phyloP scores from a whole-genome alignment of 2,797 vertebrate species.

The Antrozous pallidus region DNA sequence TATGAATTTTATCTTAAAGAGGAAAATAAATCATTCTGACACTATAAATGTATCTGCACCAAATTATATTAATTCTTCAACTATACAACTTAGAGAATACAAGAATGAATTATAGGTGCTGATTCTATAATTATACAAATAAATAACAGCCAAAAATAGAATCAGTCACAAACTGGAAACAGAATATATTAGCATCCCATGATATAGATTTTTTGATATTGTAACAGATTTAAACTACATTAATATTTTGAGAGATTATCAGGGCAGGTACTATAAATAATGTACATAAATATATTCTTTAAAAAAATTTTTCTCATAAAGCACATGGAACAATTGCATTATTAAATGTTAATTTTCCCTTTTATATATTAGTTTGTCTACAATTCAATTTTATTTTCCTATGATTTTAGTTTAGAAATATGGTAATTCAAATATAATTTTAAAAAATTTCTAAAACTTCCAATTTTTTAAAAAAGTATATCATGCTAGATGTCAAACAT shows the following conservation, averaged over 20 bases:
- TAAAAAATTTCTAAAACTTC: constrained; percentile 46
- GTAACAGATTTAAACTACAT: neutral
- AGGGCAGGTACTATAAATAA: neutral
- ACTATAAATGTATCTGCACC: neutral
- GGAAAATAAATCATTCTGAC: constrained; percentile 57
- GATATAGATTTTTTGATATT: neutral
- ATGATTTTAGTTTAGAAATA: constrained; percentile 20
- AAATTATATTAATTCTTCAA: neutral
- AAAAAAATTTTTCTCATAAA: neutral
- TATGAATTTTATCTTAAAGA: constrained; percentile 33
- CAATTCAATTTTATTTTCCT: constrained; percentile 36
- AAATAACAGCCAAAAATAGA: constrained; percentile 11
- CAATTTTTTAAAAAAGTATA: constrained; percentile 12
- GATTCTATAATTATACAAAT: constrained; percentile 18
- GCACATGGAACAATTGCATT: neutral
- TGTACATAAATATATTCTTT: neutral
- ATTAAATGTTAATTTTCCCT: neutral
- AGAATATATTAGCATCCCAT: neutral
- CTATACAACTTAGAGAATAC: neutral
- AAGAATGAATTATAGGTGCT: constrained; percentile 17
- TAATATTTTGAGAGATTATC: neutral
- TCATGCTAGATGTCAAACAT: neutral
- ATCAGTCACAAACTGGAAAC: neutral
- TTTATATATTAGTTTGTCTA: neutral
- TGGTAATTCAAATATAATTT: constrained; percentile 39